Conservation (phyloP, 2,113 vertebrate genomes). For the Mobula hypostoma region DNA sequence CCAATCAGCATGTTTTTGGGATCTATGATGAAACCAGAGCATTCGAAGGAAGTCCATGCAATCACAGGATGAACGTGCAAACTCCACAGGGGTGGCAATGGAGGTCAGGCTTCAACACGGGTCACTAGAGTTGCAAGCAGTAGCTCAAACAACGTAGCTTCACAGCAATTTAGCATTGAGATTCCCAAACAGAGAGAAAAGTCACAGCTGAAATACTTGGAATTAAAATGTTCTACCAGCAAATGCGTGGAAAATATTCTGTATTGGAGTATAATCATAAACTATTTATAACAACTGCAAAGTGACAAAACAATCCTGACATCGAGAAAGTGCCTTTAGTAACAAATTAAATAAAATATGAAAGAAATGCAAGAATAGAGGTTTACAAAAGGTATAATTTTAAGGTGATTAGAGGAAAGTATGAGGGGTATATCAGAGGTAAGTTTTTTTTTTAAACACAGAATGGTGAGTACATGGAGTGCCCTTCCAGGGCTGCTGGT, state of each 20-base stretch:
- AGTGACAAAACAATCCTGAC: neutral
- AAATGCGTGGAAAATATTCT: neutral
- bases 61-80: too few species aligned
- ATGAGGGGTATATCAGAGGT: too few species aligned
- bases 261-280: neutral
- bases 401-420: too few species aligned
- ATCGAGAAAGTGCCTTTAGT: neutral
- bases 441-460: too few species aligned
- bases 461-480: too few species aligned
- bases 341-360: neutral
- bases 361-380: neutral
- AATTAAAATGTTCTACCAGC: neutral
- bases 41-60: too few species aligned
- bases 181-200: neutral
- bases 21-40: too few species aligned
- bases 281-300: neutral
- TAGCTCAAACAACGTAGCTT: neutral
- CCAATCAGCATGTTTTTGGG: too few species aligned
- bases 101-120: too few species aligned
- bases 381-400: neutral
- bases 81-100: too few species aligned
- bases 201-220: neutral
- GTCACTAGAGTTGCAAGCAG: too few species aligned
- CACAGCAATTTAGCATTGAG: neutral
- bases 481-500: too few species aligned